Evolutionary conservation across 2,113 vertebrate genomes (phyloP), one percentile per base, ranked within the genome.

Genomic region (Alaudala cheleensis): DNA sequence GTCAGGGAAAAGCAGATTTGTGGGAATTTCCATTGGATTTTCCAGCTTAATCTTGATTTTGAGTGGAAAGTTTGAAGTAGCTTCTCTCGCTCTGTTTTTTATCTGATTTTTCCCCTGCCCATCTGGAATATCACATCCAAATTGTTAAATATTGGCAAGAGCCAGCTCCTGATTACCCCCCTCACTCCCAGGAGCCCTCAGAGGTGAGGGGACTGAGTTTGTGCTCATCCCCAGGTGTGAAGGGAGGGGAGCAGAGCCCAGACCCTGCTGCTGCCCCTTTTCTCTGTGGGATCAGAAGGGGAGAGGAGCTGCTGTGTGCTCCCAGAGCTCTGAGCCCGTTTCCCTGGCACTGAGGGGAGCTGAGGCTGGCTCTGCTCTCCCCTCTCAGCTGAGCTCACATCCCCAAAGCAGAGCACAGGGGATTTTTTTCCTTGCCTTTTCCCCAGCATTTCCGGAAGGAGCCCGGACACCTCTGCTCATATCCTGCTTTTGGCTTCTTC

Each of bases 401-500:
- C 24, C 28, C 44, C 60, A 71, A 40, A 60, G 31, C 84, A 93
- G 92, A 94, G 80, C 91, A 44, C 84, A 70, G 92, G 87, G 40
- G 40, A 42, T 77, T 88, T 65, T 44, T 14, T 12, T n/a, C 60
- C 18, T 40, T 9, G 14, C 76, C 62, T 94, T 91, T 95, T 50
- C 33, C 77, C 81, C 94, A 57, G 92, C 72, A n/a, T 97, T 98
- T 98, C 98, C 97, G 91, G 83, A 72, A 93, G 96, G 39, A 96
- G 84, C 89, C 88, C 12, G 12, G 90, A 94, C 96, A 96, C 95
- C 95, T 98, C 92, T 67, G 88, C 97, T 98, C 98, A 98, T 97
- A 98, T 98, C 98, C 98, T 98, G 97, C 65, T 19, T 60, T 93
- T 53, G 62, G 84, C 76, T 81, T 14, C 98, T 95, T 77, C 78